Evolutionary conservation across 92 coral and sea anemone genomes (phyloP).

Genomic region (Phenganax stokvisi): DNA sequence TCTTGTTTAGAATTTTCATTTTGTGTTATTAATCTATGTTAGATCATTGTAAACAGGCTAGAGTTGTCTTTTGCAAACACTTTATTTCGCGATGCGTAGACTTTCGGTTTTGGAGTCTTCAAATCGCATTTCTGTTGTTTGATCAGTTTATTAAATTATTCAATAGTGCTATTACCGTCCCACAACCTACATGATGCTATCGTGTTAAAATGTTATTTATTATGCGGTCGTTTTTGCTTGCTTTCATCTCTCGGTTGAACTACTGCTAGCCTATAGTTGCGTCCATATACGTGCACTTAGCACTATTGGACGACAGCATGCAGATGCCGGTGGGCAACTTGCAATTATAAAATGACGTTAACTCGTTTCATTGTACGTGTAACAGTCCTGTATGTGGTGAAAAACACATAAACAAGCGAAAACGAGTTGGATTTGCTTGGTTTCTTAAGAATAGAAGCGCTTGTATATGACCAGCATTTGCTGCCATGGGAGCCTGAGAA

Average conservation of each 20-base stretch:
- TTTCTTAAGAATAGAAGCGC: too few relatives aligned
- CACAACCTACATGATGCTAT: conserved; percentile 16
- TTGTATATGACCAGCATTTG: too few relatives aligned
- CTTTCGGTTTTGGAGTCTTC: conserved; percentile 10
- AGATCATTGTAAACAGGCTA: conserved; percentile 4
- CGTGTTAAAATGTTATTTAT: background rate
- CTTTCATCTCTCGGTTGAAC: conserved; percentile 11
- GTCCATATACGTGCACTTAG: too few relatives aligned
- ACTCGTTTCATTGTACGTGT: too few relatives aligned
- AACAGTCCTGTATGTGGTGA: too few relatives aligned
- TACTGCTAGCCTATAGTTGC: background rate
- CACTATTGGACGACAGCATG: background rate
- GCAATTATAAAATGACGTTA: background rate
- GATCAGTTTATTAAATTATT: conserved; percentile 20
- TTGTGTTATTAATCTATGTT: conserved; percentile 21
- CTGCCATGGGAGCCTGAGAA: too few relatives aligned
- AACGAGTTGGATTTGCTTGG: too few relatives aligned
- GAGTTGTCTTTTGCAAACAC: background rate
- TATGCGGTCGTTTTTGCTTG: conserved; percentile 1
- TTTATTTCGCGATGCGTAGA: background rate
- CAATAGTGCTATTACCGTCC: background rate
- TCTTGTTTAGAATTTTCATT: conserved; percentile 35
- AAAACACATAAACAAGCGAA: too few relatives aligned
- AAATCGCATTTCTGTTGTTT: conserved; percentile 7
- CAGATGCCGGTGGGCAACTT: too few relatives aligned